These are phyloP conservation scores for Sternarchorhynchus goeldii DNA, from an alignment of 2,797 vertebrate genomes.

Conservation along the genomic window DNA sequence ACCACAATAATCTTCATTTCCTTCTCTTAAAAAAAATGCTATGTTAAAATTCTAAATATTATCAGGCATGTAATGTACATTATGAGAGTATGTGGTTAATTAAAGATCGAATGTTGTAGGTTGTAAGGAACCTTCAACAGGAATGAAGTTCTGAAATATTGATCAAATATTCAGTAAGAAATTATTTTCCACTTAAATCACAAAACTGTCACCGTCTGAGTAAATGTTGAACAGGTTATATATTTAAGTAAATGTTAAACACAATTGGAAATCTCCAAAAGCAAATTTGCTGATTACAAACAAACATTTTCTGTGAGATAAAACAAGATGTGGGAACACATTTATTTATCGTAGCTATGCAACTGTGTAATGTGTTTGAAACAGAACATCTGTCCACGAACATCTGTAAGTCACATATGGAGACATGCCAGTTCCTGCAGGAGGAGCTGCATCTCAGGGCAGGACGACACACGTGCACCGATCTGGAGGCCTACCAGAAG, in stretches of 20 bases:
- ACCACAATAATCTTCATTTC: conserved; percentile 17
- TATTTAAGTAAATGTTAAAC: no score
- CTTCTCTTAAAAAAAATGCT: not conserved
- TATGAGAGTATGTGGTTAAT: conserved; percentile 4
- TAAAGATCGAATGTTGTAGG: not conserved
- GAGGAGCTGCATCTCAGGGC: conserved; percentile 91
- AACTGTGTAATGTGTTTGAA: conserved; percentile 42
- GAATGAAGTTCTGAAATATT: no score
- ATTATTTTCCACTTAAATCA: no score
- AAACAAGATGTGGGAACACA: not conserved
- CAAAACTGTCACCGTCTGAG: no score
- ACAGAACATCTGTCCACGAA: conserved; percentile 89
- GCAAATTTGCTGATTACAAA: no score
- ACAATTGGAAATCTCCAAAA: no score
- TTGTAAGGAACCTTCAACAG: no score
- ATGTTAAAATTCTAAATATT: no score
- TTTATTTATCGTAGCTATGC: conserved; percentile 33
- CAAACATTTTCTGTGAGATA: no score
- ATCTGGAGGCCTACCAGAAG: conserved; percentile 88
- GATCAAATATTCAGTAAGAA: no score
- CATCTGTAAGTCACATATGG: conserved; percentile 91
- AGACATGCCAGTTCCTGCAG: conserved; percentile 92
- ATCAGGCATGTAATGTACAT: no score
- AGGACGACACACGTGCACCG: conserved; percentile 87
- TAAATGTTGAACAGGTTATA: no score